Percentiles rank a stretch among this genome's conserved stretches.
Conservation (phyloP, 1,140 invertebrate species). For the Antheraea mylitta region DNA sequence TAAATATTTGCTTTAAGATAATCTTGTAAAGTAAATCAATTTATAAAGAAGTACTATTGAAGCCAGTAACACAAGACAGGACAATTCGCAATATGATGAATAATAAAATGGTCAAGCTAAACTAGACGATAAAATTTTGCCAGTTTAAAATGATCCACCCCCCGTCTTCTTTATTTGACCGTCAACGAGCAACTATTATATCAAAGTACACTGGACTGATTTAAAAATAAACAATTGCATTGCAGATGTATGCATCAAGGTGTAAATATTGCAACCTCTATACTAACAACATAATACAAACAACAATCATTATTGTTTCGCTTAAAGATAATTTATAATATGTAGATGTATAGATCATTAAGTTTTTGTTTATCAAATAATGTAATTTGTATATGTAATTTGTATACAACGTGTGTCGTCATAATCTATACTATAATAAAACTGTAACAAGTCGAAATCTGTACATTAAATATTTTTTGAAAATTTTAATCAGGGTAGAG, state of each 20-base stretch:
- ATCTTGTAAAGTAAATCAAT: not conserved
- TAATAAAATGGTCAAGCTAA: slow-evolving; percentile 51
- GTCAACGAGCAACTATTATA: not conserved
- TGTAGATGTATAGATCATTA: not conserved
- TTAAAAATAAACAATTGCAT: slow-evolving; percentile 71
- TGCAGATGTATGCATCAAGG: slow-evolving; percentile 35
- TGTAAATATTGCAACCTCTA: slow-evolving; percentile 34
- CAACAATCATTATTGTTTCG: slow-evolving; percentile 50
- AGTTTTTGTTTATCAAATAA: not conserved
- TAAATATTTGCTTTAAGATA: not conserved
- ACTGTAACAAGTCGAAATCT: too few species aligned
- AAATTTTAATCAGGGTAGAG: too few species aligned
- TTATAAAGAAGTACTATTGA: slow-evolving; percentile 31
- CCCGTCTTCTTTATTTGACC: slow-evolving; percentile 11
- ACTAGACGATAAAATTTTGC: slow-evolving; percentile 42
- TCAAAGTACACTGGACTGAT: slow-evolving; percentile 38
- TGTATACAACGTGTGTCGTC: too few species aligned
- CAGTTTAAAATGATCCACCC: slow-evolving; percentile 62
- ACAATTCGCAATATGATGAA: slow-evolving; percentile 49
- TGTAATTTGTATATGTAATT: too few species aligned
- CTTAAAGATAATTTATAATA: not conserved
- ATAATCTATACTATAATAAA: too few species aligned
- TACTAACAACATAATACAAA: slow-evolving; percentile 28
- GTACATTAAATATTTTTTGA: too few species aligned
- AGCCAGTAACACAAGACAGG: slow-evolving; percentile 38